These are phyloP conservation scores for Phaethornis superciliosus DNA, from an alignment of 2,113 vertebrate genomes.

Conservation along the genomic window DNA sequence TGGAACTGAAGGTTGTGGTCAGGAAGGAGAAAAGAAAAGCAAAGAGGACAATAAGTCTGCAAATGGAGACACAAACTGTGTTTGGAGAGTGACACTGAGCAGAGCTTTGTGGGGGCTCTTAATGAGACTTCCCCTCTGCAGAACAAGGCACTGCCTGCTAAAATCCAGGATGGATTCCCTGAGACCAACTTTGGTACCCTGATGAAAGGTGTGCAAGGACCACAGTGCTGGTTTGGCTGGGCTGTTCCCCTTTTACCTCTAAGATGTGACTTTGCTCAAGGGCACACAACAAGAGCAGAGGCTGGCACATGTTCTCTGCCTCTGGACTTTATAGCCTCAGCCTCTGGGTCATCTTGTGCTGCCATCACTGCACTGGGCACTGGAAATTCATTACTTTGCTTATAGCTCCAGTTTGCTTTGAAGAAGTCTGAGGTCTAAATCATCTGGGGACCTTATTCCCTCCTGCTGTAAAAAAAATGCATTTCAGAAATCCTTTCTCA, in stretches of 20 bases:
- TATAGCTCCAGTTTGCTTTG: neutral
- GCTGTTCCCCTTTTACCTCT: neutral
- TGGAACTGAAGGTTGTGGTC: neutral
- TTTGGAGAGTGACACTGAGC: neutral
- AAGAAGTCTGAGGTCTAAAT: neutral
- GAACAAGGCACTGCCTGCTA: neutral
- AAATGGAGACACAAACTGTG: neutral
- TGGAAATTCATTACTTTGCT: neutral
- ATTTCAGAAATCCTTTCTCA: neutral
- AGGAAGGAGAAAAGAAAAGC: neutral
- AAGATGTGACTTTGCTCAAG: conserved; percentile 23
- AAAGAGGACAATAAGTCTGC: neutral
- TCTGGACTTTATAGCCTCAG: neutral
- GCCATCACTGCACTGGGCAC: neutral
- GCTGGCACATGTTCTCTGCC: neutral
- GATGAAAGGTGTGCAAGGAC: neutral
- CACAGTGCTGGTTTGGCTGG: neutral
- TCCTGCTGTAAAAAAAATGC: accelerated
- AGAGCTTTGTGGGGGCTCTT: neutral
- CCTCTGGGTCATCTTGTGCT: neutral
- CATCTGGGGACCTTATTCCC: neutral
- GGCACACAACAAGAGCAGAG: neutral
- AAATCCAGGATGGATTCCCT: neutral
- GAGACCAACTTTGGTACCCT: neutral
- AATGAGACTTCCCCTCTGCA: neutral